A percentile compares a stretch with the other conserved stretches of the same genome.
These are phyloP conservation scores for Thinocorus orbignyianus DNA, from an alignment of 2,113 vertebrate species.

Conservation along the genomic window DNA sequence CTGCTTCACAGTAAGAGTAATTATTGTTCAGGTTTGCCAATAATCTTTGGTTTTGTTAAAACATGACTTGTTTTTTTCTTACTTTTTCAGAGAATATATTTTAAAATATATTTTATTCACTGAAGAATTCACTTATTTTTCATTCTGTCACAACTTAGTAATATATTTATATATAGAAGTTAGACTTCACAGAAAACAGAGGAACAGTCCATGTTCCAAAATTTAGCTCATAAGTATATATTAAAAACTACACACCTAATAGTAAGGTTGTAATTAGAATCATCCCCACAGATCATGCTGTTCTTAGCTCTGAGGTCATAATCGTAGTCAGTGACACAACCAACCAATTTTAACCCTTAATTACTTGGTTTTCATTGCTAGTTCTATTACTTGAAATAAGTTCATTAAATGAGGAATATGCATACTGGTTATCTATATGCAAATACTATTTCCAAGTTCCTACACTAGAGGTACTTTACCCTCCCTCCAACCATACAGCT, in stretches of 20 bases:
- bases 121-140: background rate
- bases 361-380: background rate
- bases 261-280: background rate
- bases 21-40: background rate
- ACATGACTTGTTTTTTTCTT: background rate
- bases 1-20: background rate
- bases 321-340: background rate
- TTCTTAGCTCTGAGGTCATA: conserved; percentile 12
- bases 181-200: background rate
- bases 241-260: background rate
- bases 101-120: background rate
- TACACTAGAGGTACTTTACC: background rate
- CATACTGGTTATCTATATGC: background rate
- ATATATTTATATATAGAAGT: background rate
- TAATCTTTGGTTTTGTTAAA: background rate
- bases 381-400: background rate
- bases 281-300: background rate
- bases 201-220: background rate
- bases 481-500: background rate
- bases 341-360: background rate
- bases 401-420: background rate
- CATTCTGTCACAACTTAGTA: background rate
- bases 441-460: background rate
- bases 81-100: background rate
- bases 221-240: background rate